Evolutionary conservation across 2,797 vertebrate species (phyloP).

Genomic region (Sternarchorhynchus goeldii): DNA sequence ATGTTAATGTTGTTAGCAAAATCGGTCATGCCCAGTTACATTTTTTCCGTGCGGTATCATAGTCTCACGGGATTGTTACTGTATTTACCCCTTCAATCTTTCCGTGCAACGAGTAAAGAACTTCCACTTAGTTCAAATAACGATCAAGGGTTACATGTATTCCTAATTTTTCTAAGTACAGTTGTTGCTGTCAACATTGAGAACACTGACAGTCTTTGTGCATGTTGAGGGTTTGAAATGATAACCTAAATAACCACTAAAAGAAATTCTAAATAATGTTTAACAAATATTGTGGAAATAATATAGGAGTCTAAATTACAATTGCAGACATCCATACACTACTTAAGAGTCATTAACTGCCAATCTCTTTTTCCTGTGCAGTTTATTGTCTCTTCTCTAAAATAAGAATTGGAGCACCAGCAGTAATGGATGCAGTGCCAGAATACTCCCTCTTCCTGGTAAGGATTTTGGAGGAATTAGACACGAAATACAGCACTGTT

Average conservation of each 20-base stretch:
- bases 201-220: background rate
- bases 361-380: conserved; percentile 52
- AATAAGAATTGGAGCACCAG: conserved; percentile 35
- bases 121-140: background rate
- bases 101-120: background rate
- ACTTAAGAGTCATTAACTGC: conserved; percentile 38
- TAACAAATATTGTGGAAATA: too few relatives aligned
- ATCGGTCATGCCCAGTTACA: background rate
- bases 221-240: background rate
- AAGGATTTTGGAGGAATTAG: conserved; percentile 89
- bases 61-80: background rate
- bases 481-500: conserved; percentile 82
- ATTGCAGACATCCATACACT: conserved; percentile 6
- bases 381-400: conserved; percentile 53
- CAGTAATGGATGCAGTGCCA: conserved; percentile 83
- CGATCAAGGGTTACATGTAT: background rate
- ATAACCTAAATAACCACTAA: too few relatives aligned
- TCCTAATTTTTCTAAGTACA: background rate
- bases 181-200: background rate
- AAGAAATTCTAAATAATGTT: too few relatives aligned
- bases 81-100: conserved; percentile 21
- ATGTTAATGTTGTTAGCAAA: background rate
- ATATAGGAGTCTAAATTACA: background rate
- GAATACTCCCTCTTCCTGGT: conserved; percentile 86
- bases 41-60: background rate